phyloP scores from a whole-genome alignment of 2,113 vertebrate genomes.

The Notiomystis cincta region DNA sequence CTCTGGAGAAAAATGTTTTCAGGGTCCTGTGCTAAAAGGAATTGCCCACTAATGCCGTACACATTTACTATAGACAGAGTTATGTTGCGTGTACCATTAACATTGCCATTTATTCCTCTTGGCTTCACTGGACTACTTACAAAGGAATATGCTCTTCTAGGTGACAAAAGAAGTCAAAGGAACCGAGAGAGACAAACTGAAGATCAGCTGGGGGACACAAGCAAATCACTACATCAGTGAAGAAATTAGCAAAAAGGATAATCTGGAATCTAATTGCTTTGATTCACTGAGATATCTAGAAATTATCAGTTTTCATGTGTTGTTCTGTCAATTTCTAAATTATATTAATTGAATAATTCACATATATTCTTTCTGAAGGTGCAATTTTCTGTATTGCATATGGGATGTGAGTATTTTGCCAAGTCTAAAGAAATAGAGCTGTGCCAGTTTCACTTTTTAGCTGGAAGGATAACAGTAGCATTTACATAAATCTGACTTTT shows the following conservation, averaged over 20 bases:
- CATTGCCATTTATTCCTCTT: neutral
- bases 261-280: neutral
- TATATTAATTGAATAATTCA: neutral
- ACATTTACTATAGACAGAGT: neutral
- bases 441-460: conserved; percentile 18
- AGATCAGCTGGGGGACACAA: neutral
- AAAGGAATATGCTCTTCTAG: neutral
- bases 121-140: neutral
- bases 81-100: neutral
- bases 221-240: neutral
- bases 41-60: neutral
- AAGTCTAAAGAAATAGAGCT: neutral
- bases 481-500: conserved; percentile 71
- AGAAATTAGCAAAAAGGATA: neutral
- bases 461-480: conserved; percentile 5
- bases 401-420: neutral
- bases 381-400: neutral
- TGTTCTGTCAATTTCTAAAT: neutral
- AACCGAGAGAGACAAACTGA: neutral
- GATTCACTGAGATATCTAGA: neutral
- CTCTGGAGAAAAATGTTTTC: neutral
- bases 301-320: neutral
- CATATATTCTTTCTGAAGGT: neutral
- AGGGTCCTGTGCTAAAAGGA: neutral
- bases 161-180: neutral